Evolutionary conservation across 2,113 vertebrate species (phyloP), one percentile per base, ranked within the genome.

Genomic region (Nannospalax galili): DNA sequence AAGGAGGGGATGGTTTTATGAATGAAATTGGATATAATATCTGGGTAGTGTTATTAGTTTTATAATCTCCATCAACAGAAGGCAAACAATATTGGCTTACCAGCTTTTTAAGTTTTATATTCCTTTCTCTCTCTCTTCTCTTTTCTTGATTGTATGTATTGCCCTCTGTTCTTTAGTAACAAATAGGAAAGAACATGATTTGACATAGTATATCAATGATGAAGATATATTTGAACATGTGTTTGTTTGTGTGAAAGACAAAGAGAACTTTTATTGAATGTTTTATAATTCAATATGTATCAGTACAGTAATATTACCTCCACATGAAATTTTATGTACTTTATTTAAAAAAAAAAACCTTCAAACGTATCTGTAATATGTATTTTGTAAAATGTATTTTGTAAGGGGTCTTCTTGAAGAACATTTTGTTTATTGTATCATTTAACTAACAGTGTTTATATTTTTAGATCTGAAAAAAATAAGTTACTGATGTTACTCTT

Each of bases 21-120:
- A 79, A 45, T 60, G 30, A 9, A 69, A 91, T 5, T 70, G 7
- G 15, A 65, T 91, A 28, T 56, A 95, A 45, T 3, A 26, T 10
- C 24, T 77, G 16, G 6, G 5, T 94, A 94, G 28, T 96, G 79
- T 90, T 78, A 80, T 91, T 93, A 80, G 67, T 62, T 88, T 95
- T 40, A 69, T 81, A 92, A 58, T 87, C 11, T 87, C 12, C 85
- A 40, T 40, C 14, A 95, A 19, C 22, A 69, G 37, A 93, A 30
- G 24, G 7, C 52, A 22, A 88, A 81, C 24, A 2, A 67, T 42
- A 17, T 17, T 78, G 78, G 45, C 62, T 89, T 86, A 16, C 17
- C 32, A 77, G 56, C 5, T 40, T 81, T 45, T 87, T 52, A 30
- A 85, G 42, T 92, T 70, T 48, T 80, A 22, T 88, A 15, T 42